phyloP scores from a whole-genome alignment of 2,113 vertebrate species.

The Chionodraco myersi region DNA sequence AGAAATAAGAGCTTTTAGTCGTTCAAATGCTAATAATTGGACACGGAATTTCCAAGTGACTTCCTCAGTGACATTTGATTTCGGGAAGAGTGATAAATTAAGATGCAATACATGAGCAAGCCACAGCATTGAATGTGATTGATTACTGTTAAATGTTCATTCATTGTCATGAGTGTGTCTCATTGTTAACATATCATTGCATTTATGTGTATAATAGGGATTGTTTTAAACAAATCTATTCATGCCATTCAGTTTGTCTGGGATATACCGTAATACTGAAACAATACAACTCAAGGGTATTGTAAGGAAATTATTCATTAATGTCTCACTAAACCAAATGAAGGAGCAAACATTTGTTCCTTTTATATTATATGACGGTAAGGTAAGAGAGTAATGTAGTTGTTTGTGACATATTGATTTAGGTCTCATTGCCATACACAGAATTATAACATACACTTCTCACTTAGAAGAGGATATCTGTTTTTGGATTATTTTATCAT shows the following conservation, averaged over 20 bases:
- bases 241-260: neutral
- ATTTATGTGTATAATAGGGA: neutral
- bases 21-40: constrained; percentile 74
- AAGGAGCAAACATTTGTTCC: neutral
- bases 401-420: neutral
- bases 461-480: neutral
- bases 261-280: neutral
- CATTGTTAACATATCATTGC: constrained; percentile 2
- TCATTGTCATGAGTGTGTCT: constrained; percentile 1
- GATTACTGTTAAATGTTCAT: constrained; percentile 27
- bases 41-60: constrained; percentile 60
- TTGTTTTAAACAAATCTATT: neutral
- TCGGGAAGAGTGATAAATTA: constrained; percentile 75
- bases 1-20: constrained; percentile 75
- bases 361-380: neutral
- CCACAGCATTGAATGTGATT: constrained; percentile 39
- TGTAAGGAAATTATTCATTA: constrained; percentile 2
- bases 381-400: neutral
- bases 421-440: neutral
- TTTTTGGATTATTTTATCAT: neutral
- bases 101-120: constrained; percentile 35
- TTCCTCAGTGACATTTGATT: constrained; percentile 68
- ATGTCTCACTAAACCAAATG: neutral
- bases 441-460: neutral
- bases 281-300: neutral